Conservation (phyloP, 2,113 vertebrate genomes). For the Mugil cephalus region DNA sequence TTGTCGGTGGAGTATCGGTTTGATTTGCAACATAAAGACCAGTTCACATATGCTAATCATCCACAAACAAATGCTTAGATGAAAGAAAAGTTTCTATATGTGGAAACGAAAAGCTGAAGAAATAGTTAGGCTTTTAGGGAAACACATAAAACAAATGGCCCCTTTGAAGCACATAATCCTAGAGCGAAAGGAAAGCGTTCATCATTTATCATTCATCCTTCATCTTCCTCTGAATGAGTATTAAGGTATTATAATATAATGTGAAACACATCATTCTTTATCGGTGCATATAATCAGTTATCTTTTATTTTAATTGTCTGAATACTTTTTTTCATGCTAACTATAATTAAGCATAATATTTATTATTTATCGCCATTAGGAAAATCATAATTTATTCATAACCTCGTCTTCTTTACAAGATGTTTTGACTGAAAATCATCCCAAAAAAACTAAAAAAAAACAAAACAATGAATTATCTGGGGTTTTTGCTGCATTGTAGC, state of each 20-base stretch:
- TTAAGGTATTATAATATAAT: no score
- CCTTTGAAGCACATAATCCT: no score
- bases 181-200: no score
- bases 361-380: no score
- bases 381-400: no score
- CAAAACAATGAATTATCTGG: constrained; percentile 4
- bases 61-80: neutral
- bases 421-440: neutral
- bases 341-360: neutral
- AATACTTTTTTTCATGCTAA: neutral
- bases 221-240: no score
- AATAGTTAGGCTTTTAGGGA: no score
- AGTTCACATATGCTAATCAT: constrained; percentile 2
- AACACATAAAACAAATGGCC: neutral
- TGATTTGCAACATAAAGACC: neutral
- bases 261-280: neutral
- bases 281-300: neutral
- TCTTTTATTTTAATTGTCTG: neutral
- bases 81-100: constrained; percentile 3
- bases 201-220: neutral
- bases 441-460: no score
- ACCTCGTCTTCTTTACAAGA: no score
- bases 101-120: neutral
- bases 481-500: neutral
- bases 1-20: neutral